Conservation (phyloP, 2,113 vertebrate species). For the Pavo muticus region DNA sequence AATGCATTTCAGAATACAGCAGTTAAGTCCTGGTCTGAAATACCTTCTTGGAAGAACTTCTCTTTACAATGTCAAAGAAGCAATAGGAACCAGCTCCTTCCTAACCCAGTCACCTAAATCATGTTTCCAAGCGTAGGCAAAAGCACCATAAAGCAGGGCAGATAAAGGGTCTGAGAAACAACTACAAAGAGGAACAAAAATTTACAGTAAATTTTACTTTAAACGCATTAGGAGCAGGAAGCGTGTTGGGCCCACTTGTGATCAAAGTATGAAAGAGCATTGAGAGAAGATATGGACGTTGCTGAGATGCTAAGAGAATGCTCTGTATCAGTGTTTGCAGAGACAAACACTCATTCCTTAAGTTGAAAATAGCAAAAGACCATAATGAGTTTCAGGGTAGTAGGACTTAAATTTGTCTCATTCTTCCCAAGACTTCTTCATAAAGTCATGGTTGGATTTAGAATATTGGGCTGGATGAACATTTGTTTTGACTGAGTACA, state of each 20-base stretch:
- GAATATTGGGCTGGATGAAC: not conserved
- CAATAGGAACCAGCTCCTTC: not conserved
- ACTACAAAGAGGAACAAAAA: not conserved
- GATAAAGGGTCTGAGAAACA: not conserved
- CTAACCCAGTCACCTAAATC: not conserved
- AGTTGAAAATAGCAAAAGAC: not conserved
- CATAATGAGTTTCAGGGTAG: not conserved
- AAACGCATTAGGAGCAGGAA: not conserved
- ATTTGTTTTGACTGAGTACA: not conserved
- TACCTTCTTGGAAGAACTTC: not conserved
- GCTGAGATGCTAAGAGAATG: not conserved
- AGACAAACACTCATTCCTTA: not conserved
- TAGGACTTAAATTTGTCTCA: not conserved
- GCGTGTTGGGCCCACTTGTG: not conserved
- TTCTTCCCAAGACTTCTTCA: not conserved
- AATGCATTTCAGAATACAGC: not conserved
- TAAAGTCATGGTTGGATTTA: not conserved
- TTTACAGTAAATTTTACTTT: not conserved
- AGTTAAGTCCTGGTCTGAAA: not conserved
- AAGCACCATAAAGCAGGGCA: not conserved
- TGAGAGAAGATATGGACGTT: not conserved
- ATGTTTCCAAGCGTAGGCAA: not conserved
- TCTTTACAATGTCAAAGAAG: not conserved
- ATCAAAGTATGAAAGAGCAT: not conserved
- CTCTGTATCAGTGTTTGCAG: not conserved